phyloP scores from a whole-genome alignment of 1,140 invertebrate species.

The Liolophura sinensis region DNA sequence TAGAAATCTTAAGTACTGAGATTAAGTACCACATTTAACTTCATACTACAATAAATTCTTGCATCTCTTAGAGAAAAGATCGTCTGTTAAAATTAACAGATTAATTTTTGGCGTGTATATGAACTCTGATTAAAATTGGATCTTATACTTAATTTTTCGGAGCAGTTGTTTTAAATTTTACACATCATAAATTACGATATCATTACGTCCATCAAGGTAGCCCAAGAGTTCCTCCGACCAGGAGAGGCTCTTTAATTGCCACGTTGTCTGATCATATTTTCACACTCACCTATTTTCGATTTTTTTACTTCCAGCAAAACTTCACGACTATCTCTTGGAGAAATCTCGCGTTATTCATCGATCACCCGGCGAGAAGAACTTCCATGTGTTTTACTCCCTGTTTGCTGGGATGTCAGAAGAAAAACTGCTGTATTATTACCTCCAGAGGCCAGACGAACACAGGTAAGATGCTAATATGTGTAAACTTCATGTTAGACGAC shows the following conservation, averaged over 20 bases:
- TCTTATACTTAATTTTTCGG: too few relatives aligned
- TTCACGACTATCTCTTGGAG: conserved; percentile 79
- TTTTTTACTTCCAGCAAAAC: conserved; percentile 46
- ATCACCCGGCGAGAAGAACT: conserved; percentile 67
- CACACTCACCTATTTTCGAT: too few relatives aligned
- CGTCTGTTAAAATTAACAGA: background rate
- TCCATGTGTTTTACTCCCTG: conserved; percentile 41
- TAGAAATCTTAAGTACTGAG: background rate
- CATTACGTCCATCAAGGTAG: too few relatives aligned
- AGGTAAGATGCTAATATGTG: conserved; percentile 21
- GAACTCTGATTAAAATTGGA: too few relatives aligned
- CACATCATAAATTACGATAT: too few relatives aligned
- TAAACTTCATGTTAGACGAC: background rate
- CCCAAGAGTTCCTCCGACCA: too few relatives aligned
- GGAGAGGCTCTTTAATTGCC: too few relatives aligned
- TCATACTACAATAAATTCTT: background rate
- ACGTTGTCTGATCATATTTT: too few relatives aligned
- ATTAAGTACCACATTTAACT: background rate
- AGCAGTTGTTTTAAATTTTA: too few relatives aligned
- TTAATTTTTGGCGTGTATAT: too few relatives aligned
- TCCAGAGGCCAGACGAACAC: conserved; percentile 21
- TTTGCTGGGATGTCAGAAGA: conserved; percentile 23
- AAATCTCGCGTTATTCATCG: conserved; percentile 80
- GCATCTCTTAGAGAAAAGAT: background rate
- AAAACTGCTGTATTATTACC: conserved; percentile 11